A percentile compares a stretch with the other conserved stretches of the same genome.
Conservation (phyloP, 2,113 vertebrate genomes). For the Oreochromis aureus region DNA sequence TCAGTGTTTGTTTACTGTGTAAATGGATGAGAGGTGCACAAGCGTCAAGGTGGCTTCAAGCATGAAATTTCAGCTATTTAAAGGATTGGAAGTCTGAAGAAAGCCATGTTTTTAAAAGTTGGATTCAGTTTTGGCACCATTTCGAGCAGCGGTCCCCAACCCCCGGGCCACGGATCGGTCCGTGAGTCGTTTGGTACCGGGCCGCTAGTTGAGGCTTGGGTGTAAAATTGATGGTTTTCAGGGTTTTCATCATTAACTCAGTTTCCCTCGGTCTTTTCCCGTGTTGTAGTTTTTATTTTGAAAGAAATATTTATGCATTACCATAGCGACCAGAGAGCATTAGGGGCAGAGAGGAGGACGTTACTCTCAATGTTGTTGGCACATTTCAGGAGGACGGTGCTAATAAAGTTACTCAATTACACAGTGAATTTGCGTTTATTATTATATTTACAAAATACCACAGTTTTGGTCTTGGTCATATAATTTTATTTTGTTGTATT, state of each 20-base stretch:
- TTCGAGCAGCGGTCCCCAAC: not conserved
- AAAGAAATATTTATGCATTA: not conserved
- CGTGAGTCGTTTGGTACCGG: accelerated
- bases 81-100: not conserved
- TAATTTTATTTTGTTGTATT: not conserved
- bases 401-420: not conserved
- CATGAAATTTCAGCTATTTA: not conserved
- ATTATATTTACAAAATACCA: not conserved
- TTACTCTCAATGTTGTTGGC: not conserved
- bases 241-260: not conserved
- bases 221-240: not conserved
- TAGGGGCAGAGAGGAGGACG: not conserved
- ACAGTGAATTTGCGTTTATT: not conserved
- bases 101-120: not conserved
- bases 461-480: accelerated
- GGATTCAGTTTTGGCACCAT: not conserved
- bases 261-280: not conserved
- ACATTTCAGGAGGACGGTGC: not conserved
- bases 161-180: not conserved
- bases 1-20: not conserved
- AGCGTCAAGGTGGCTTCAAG: not conserved
- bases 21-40: not conserved
- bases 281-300: not conserved
- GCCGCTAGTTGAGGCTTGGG: not conserved
- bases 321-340: not conserved